Base-by-base conservation (phyloP, 2,797 vertebrate genomes). In the Argentina silus region DNA sequence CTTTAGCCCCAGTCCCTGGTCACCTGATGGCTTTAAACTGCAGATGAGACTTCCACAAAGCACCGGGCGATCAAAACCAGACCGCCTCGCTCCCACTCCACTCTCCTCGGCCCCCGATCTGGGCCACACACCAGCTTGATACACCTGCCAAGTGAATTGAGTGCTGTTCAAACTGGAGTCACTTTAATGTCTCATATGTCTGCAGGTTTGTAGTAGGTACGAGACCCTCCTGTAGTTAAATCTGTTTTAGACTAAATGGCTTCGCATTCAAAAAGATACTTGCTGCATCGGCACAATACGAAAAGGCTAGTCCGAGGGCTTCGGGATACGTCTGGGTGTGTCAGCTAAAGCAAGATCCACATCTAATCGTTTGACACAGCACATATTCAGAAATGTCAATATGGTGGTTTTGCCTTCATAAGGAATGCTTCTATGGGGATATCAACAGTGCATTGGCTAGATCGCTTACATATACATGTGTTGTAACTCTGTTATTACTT, bases 61-160 rank as follows among this genome's bases (percentile, higher is more conserved):
- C 67, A 15, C 6, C 7, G 0, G 19, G n/a, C 51, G 27, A 55
- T 65, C 50, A 64, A 63, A 64, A 59, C 14, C 45, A 36, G 19
- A 57, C 42, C 11, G 48, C 42, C 27, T 1, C 27, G 27, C 27
- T 36, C 4, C 27, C 27, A 36, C 27, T 36, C 27, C 27, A 4
- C 27, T 36, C 27, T 36, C 27, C 2, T 36, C 27, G 4, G 27
- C 27, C 27, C 61, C 14, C 10, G 14, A 47, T 15, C 57, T 42
- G 9, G 47, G 59, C 59, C 60, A 72, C 61, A 56, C 69, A 15
- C 57, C 69, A 45, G 17, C 43, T 23, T 23, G 10, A 36, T 43
- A 57, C 48, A 36, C 15, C 70, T 72, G 70, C 61, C 36, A 65
- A 65, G 27, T 64, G 53, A 65, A 56, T 72, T 64, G 60, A 64